Evolutionary conservation across 1,140 invertebrate genomes (phyloP).

Genomic region (Papilio helenus): DNA sequence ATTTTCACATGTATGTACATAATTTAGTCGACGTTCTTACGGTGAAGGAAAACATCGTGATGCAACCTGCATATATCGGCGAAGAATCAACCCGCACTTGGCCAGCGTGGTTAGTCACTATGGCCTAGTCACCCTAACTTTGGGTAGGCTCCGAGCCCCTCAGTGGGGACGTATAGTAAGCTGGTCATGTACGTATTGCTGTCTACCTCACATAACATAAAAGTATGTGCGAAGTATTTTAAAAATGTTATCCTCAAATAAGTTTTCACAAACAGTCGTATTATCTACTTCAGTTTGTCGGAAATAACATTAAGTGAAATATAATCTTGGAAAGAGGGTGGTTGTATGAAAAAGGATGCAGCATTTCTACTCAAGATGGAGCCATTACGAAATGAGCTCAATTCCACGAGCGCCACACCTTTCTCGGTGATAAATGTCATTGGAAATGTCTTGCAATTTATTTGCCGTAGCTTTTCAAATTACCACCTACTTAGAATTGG

Average conservation of each 20-base stretch:
- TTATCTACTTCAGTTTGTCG: slow-evolving; percentile 14
- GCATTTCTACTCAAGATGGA: slow-evolving; percentile 38
- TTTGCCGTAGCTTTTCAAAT: slow-evolving; percentile 39
- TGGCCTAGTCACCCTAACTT: no score
- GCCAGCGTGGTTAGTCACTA: no score
- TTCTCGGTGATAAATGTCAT: slow-evolving; percentile 40
- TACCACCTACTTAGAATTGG: slow-evolving; percentile 35
- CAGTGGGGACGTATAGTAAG: no score
- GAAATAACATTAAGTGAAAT: slow-evolving; percentile 31
- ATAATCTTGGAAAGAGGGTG: slow-evolving; percentile 27
- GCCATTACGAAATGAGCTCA: slow-evolving; percentile 38
- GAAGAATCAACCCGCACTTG: no score
- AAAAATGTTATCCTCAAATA: neutral
- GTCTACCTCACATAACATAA: neutral
- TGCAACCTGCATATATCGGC: no score
- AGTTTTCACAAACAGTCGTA: neutral
- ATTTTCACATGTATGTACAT: no score
- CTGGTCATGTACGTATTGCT: no score
- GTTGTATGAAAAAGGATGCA: slow-evolving; percentile 35
- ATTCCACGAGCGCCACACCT: slow-evolving; percentile 39
- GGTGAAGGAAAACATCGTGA: no score
- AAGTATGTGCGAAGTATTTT: neutral
- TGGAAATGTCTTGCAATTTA: slow-evolving; percentile 39
- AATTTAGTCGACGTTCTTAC: no score
- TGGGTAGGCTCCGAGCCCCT: no score